Base-by-base conservation (phyloP, 2,113 vertebrate species). In the Nannobrachium achirus region DNA sequence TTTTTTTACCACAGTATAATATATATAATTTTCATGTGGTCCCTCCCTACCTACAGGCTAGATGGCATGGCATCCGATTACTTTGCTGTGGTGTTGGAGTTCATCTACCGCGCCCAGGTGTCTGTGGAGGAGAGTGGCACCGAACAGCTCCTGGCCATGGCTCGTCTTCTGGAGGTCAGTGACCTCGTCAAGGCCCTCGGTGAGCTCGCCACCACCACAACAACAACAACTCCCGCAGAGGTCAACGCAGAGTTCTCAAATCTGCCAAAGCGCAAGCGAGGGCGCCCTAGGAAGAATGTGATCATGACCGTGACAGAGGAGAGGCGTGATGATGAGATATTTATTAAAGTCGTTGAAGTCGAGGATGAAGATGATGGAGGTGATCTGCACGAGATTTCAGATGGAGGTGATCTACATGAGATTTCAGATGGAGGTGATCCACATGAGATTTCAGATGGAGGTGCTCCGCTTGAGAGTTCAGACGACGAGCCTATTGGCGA, bases 71-170 rank as follows among this genome's bases (percentile, higher is more conserved):
- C 93, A 1, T 93, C 95, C 0, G 87, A 94, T 45, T 92, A 86
- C 5, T 96, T 98, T 70, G 89, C 88, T 0, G 81, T 92, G 0
- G 92, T 98, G 63, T 88, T 99, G 9, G 95, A 98, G 53, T 99
- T 99, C 78, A 96, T 99, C 78, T 99, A 99, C 90, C 96, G 94
- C 0, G 95, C 95, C 8, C 93, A 76, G 63, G 92, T 98, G 55
- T 93, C 85, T 0, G 90, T 96, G 58, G 94, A 89, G 71, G 92
- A 94, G 74, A 92, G 90, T 70, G 86, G 53, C 52, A 74, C 87
- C 0, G 93, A 95, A 66, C 95, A 96, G 71, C 94, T 99, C 11
- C 82, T 98, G 84, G 94, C 92, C 13, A 92, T 94, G 1, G 97
- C 98, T 6, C 93, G 92, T 8, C 91, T 95, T n/a, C 83, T 98